Percentiles rank a stretch among this genome's conserved stretches.
Conservation (phyloP, 2,797 vertebrate species). For the Schizopygopsis pylzovi region DNA sequence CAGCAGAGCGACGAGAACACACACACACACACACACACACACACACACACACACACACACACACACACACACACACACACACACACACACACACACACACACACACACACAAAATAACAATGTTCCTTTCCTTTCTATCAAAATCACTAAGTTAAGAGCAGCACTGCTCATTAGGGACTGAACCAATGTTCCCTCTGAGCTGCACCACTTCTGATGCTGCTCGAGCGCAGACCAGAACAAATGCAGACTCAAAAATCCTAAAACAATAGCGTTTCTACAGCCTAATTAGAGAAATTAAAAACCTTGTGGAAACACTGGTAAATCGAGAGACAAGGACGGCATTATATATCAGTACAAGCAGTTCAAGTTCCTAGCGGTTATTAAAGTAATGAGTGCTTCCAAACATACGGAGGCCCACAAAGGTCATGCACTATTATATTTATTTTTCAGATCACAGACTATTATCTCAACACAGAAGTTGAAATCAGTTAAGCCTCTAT, state of each 20-base stretch:
- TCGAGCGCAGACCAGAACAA: neutral
- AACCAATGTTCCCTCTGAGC: neutral
- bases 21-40: constrained; percentile 4
- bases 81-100: constrained; percentile 1
- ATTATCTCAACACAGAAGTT: neutral
- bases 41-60: no score
- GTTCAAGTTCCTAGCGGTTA: neutral
- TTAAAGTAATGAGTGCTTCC: neutral
- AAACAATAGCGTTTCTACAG: neutral
- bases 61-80: neutral
- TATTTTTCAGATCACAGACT: neutral
- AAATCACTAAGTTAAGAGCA: constrained; percentile 41
- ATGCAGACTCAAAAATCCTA: neutral
- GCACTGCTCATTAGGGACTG: constrained; percentile 40
- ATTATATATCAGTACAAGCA: neutral
- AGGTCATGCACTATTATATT: neutral
- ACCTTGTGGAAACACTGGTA: neutral
- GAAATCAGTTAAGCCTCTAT: neutral
- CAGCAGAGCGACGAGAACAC: constrained; percentile 17
- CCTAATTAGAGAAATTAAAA: neutral
- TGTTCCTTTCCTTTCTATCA: constrained; percentile 40
- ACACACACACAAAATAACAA: no score
- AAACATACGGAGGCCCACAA: neutral
- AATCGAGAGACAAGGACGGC: neutral
- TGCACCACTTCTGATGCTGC: neutral